These are phyloP conservation scores for Symphodus melops DNA, from an alignment of 2,113 vertebrate genomes.

Conservation along the genomic window DNA sequence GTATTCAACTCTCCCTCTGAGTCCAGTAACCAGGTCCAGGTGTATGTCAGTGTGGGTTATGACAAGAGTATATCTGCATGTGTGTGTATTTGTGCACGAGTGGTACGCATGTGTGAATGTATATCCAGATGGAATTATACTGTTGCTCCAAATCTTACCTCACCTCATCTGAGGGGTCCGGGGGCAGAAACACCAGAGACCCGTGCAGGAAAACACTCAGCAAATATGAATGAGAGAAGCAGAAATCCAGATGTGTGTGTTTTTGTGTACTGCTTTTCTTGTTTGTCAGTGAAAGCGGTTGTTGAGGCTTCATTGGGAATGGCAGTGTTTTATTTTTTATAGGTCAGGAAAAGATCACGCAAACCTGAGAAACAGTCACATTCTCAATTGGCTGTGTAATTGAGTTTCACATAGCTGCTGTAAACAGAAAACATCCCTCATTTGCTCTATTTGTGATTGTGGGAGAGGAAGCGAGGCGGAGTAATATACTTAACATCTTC, in stretches of 20 bases:
- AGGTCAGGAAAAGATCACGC: slow-evolving; percentile 57
- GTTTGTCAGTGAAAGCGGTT: slow-evolving; percentile 55
- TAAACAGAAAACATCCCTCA: slow-evolving; percentile 51
- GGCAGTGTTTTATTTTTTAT: slow-evolving; percentile 46
- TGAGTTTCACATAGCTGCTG: slow-evolving; percentile 68
- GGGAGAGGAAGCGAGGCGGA: neutral
- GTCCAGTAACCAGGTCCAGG: slow-evolving; percentile 80
- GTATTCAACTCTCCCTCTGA: slow-evolving; percentile 52
- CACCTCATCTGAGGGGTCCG: slow-evolving; percentile 70
- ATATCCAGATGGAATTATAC: slow-evolving; percentile 75
- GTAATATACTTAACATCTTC: slow-evolving; percentile 39
- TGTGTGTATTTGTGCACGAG: slow-evolving; percentile 38
- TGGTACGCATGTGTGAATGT: slow-evolving; percentile 55
- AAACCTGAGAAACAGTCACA: slow-evolving; percentile 56
- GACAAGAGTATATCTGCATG: slow-evolving; percentile 72
- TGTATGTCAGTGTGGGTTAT: slow-evolving; percentile 79
- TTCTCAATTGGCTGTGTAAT: slow-evolving; percentile 76
- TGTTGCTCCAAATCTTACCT: slow-evolving; percentile 76
- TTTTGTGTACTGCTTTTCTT: slow-evolving; percentile 25
- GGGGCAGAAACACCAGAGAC: slow-evolving; percentile 60
- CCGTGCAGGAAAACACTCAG: slow-evolving; percentile 70
- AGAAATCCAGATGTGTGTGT: slow-evolving; percentile 65
- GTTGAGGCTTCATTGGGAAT: slow-evolving; percentile 42
- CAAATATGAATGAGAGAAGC: slow-evolving; percentile 58
- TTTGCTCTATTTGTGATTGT: slow-evolving; percentile 10